phyloP scores from a whole-genome alignment of 2,888 invertebrate species.

The Drosophila anomalata region DNA sequence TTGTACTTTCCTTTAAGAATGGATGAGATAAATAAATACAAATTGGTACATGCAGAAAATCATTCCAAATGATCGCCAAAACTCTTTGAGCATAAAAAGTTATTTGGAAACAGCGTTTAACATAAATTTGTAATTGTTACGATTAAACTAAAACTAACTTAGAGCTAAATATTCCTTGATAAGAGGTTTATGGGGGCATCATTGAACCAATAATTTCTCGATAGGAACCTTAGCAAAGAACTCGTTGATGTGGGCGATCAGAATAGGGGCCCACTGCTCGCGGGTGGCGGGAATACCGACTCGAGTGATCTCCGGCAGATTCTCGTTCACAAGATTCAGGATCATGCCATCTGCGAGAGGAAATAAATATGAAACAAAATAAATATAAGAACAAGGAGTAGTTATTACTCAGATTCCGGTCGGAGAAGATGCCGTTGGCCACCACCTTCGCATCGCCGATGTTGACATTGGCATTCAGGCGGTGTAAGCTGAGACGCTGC shows the following conservation, averaged over 20 bases:
- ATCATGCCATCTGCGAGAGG: conserved; percentile 78
- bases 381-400: not conserved
- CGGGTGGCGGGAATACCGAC: conserved; percentile 85
- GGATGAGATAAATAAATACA: conserved; percentile 69
- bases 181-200: conserved; percentile 31
- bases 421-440: conserved; percentile 82
- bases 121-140: conserved; percentile 48
- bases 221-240: conserved; percentile 83
- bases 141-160: conserved; percentile 66
- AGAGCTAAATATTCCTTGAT: conserved; percentile 21
- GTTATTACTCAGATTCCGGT: conserved; percentile 79
- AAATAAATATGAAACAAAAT: not conserved
- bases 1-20: conserved; percentile 17
- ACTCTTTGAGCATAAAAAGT: conserved; percentile 43
- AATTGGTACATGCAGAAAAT: conserved; percentile 41
- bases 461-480: conserved; percentile 78
- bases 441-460: conserved; percentile 77
- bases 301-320: conserved; percentile 85
- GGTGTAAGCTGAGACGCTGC: conserved; percentile 74
- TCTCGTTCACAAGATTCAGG: conserved; percentile 85
- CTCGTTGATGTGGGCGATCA: conserved; percentile 80
- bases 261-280: conserved; percentile 83
- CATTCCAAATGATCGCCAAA: conserved; percentile 33
- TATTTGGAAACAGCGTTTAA: conserved; percentile 73
- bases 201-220: conserved; percentile 79